Percentiles rank a stretch among this genome's conserved stretches.
phyloP scores from a whole-genome alignment of 2,888 invertebrate species.

The Lepidocyrtoides sp. region DNA sequence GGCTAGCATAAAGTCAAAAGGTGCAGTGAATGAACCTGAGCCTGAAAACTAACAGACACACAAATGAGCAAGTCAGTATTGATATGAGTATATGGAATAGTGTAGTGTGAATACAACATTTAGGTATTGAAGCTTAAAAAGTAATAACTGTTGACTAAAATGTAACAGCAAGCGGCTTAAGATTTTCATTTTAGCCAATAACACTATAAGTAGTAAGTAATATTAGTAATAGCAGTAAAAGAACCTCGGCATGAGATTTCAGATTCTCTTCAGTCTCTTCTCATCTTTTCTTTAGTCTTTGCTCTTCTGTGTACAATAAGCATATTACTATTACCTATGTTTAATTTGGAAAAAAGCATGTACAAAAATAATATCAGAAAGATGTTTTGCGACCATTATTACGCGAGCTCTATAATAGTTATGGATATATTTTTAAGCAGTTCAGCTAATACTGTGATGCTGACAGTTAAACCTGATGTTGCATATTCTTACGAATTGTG shows the following conservation, averaged over 20 bases:
- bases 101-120: neutral
- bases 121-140: conserved; percentile 44
- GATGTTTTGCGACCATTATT: conserved; percentile 5
- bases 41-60: neutral
- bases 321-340: conserved; percentile 30
- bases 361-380: conserved; percentile 34
- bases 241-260: neutral
- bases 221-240: no score
- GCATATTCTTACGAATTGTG: neutral
- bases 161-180: conserved; percentile 37
- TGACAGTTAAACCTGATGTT: conserved; percentile 1
- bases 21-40: no score
- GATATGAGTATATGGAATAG: neutral
- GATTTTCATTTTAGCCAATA: conserved; percentile 36
- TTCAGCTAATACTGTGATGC: conserved; percentile 30
- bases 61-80: no score
- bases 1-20: no score
- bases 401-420: neutral
- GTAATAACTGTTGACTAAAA: conserved; percentile 62
- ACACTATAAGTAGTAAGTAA: conserved; percentile 13
- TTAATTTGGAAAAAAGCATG: conserved; percentile 1
- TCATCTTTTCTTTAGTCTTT: neutral
- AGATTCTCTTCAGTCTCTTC: neutral
- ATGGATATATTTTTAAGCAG: conserved; percentile 34
- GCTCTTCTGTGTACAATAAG: neutral